These are phyloP conservation scores for Xanthia icteritia DNA, from an alignment of 2,888 invertebrate genomes.

Conservation along the genomic window DNA sequence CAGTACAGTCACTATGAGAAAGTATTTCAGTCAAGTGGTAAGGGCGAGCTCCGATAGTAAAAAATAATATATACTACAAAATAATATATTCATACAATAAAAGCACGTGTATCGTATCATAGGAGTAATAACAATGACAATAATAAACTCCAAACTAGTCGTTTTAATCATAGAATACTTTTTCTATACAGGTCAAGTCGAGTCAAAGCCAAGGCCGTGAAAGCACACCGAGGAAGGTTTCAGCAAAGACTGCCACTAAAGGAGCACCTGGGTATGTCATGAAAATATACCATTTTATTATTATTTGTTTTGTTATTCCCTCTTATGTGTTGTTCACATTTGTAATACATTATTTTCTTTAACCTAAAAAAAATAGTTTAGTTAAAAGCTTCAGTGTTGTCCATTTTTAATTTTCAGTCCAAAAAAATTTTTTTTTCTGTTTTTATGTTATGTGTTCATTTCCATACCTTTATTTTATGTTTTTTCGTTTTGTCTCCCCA, in stretches of 20 bases:
- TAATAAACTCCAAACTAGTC: background rate
- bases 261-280: slow-evolving; percentile 88
- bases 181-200: slow-evolving; percentile 87
- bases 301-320: slow-evolving; percentile 9
- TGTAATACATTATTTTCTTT: background rate
- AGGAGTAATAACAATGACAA: background rate
- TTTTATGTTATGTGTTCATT: slow-evolving; percentile 66
- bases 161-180: slow-evolving; percentile 59
- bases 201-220: slow-evolving; percentile 86
- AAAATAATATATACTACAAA: no score
- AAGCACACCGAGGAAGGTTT: slow-evolving; percentile 91
- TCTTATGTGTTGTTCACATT: slow-evolving; percentile 13
- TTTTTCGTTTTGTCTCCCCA: slow-evolving; percentile 71
- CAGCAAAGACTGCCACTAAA: slow-evolving; percentile 90
- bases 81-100: background rate
- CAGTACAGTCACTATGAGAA: no score
- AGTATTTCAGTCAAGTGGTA: no score
- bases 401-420: slow-evolving; percentile 1
- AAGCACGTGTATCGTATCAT: background rate
- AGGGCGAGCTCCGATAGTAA: no score
- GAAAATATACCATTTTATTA: background rate
- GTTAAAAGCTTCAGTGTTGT: slow-evolving; percentile 25
- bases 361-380: slow-evolving; percentile 17
- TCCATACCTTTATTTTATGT: slow-evolving; percentile 67
- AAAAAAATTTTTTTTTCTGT: slow-evolving; percentile 2